These are phyloP conservation scores for Halichoeres trimaculatus DNA, from an alignment of 2,113 vertebrate species.

Conservation along the genomic window DNA sequence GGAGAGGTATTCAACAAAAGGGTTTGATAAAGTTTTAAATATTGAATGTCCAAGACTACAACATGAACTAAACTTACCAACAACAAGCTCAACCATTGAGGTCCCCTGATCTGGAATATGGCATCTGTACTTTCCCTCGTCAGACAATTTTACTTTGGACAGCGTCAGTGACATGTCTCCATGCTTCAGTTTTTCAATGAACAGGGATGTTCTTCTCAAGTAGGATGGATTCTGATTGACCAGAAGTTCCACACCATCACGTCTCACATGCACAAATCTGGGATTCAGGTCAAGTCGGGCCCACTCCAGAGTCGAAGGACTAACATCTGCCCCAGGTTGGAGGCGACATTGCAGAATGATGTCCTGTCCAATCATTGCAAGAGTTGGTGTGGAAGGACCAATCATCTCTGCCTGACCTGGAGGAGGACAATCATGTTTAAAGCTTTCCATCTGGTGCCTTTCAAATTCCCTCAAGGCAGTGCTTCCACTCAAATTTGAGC, in stretches of 20 bases:
- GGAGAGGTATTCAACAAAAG: no score
- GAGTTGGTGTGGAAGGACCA: background rate
- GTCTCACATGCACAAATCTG: conserved; percentile 5
- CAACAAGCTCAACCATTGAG: background rate
- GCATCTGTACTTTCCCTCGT: background rate
- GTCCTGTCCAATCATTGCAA: background rate
- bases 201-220: background rate
- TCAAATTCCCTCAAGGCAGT: no score
- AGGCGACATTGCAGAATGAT: conserved; percentile 1
- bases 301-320: background rate
- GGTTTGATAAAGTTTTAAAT: no score
- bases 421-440: background rate
- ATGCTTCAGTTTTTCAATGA: background rate
- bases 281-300: background rate
- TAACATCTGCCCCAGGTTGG: background rate
- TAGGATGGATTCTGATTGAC: background rate
- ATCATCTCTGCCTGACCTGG: background rate
- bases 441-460: no score
- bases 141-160: background rate
- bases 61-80: conserved; percentile 1
- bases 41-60: no score
- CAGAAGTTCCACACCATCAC: background rate
- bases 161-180: conserved; percentile 14
- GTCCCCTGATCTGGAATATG: background rate
- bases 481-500: background rate